Base-by-base conservation (phyloP, 2,797 vertebrate species). In the Rhynchonycteris naso region DNA sequence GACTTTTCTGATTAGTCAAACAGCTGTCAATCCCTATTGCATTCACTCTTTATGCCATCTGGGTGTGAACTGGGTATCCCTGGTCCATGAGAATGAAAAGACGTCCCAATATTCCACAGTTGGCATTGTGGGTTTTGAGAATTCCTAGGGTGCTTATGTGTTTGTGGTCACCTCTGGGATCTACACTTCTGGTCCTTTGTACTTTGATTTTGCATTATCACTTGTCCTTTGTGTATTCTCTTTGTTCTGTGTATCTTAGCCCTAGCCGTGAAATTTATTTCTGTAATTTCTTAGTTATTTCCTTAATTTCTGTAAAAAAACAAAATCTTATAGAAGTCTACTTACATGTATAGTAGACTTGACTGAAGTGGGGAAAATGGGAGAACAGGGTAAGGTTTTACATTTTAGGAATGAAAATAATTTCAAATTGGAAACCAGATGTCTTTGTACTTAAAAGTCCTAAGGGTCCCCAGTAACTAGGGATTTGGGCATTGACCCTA, bases 201-300 rank as follows among this genome's bases (percentile, higher is more conserved):
- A 47, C 82, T 96, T 83, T 0, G 3, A 28, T 35, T 84, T 75
- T 59, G n/a, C 2, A 50, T 50, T 35, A 59, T 78, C 6, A 22
- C 5, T 78, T 35, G 28, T 59, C 19, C 33, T 92, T 68, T 33
- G 26, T 56, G 33, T 65, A 8, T 76, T 82, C n/a, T 83, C 28
- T 86, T 78, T 94, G 65, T 83, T 87, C 1, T 15, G 2, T 83
- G 47, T 56, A 47, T 69, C 59, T 88, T 58, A 79, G 18, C 3
- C 28, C 43, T 76, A 8, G 33, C 18, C 80, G 14, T 47, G 4
- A 86, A 84, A 74, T 28, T 92, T 28, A 54, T 61, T 76, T 83
- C 68, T 54, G 88, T 92, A 66, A 68, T 83, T 93, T 95, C 54
- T 65, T 43, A 43, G 8, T 92, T 28, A 54, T 61, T 82, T 88